Evolutionary conservation across 2,888 invertebrate genomes (phyloP), one percentile per base, ranked within the genome.

Genomic region (Hylaea fasciaria): DNA sequence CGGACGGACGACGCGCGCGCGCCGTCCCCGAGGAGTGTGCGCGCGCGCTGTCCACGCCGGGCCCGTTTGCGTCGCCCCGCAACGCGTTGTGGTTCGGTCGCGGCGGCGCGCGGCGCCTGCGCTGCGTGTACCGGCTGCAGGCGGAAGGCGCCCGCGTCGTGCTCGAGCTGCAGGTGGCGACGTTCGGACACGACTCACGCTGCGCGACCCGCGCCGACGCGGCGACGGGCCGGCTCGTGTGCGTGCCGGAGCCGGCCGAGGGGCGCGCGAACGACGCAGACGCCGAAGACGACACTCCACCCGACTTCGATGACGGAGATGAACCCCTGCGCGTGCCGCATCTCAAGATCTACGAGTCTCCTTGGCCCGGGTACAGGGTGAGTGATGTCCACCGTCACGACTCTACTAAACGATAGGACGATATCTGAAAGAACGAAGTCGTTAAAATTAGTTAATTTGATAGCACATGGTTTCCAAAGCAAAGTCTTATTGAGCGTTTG

Each of bases 41-140:
- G 47, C 85, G 90, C 14, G 75, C 80, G 50, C 68, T 89, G 44
- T 78, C 80, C 41, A 82, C 82, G 60, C 92, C 93, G 10, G 91
- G 89, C 68, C 93, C 95, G 32, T 95, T 97, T 75, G 94, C 96
- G 0, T 93, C 95, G 43, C 94, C 96, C 66, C 95, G 96, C 13
- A 97, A 97, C 82, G 95, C 96, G 2, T 95, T 97, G 80, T 93
- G 97, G 74, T 97, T 95, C 80, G 97, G 97, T 0, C 93, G 97
- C 44, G 97, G 97, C 0, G 97, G 97, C 5, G 95, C 96, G 35
- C 93, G 93, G 64, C 95, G 95, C 67, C 85, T 97, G 56, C 95
- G 96, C 57, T 97, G 97, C 81, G 93, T 95, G 54, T 97, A 96
- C 81, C 94, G 97, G 59, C 93, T 97, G 69, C 95, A 95, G 79